Conservation (phyloP, 2,797 vertebrate species). For the Mormyrops boulengeri region DNA sequence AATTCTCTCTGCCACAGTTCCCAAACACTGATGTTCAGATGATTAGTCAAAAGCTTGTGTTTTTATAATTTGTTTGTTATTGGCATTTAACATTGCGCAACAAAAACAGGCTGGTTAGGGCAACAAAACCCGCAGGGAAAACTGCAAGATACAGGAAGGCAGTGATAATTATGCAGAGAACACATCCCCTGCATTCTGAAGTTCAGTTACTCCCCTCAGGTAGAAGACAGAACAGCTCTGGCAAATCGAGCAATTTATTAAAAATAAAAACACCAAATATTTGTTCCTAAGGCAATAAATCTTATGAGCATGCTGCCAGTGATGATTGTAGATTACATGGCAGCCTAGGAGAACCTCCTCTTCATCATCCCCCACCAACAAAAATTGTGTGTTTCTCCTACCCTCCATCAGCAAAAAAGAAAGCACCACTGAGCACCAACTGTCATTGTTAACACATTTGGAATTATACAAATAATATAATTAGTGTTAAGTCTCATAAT, state of each 20-base stretch:
- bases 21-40: background rate
- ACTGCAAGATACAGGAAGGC: background rate
- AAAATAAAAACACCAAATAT: background rate
- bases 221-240: background rate
- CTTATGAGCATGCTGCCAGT: background rate
- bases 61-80: background rate
- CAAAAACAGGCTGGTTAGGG: background rate
- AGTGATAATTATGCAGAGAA: background rate
- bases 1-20: background rate
- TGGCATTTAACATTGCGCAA: background rate
- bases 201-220: background rate
- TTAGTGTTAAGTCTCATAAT: no score
- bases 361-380: background rate
- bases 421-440: background rate
- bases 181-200: background rate
- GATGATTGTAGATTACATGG: background rate
- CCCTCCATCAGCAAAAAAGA: background rate
- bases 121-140: background rate
- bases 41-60: background rate
- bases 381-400: background rate
- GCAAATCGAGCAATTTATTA: background rate
- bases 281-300: background rate
- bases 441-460: background rate
- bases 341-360: background rate
- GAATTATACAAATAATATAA: background rate